Base-by-base conservation (phyloP, 2,113 vertebrate species). In the Hylia prasina region DNA sequence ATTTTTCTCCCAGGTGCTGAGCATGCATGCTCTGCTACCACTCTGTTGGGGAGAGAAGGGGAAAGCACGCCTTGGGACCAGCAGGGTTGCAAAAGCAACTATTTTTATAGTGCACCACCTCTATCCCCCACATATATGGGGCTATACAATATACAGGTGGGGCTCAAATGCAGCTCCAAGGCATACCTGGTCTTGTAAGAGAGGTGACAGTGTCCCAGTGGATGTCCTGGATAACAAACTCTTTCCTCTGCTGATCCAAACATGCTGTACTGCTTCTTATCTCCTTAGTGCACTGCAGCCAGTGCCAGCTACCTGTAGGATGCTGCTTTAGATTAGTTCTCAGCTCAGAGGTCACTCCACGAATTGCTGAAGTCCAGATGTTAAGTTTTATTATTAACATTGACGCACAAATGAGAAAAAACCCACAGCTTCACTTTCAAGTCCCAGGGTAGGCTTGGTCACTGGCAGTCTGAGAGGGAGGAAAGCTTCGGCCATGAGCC, bases 201-300 rank as follows among this genome's bases (percentile, higher is more conserved):
- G 60, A 15, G 31, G 21, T 33, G 42, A 54, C 65, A 44, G 57
- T 13, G 18, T 35, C 71, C 63, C 3, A 0, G 0, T 1, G 10
- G 8, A 20, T 1, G 6, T 73, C 78, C 65, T 45, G 37, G 39
- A 30, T 4, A 28, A 57, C n/a, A 71, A 39, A 35, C 61, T 16
- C 33, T 48, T 88, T 58, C 30, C 42, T 72, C 60, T 53, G 75
- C 88, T 86, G 66, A 57, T 66, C 60, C 20, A 78, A 71, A 44
- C 27, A 10, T 5, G 23, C 87, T 50, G 42, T 60, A 7, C 40
- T 5, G 6, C 39, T 83, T 35, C 75, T 76, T 53, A 37, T 23
- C 48, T 91, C 65, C 75, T 58, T 37, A 53, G 68, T 3, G 12
- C 31, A 6, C 11, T 2, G 64, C 5, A 89, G 58, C 64, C 50